These are phyloP conservation scores for Propithecus perrieri DNA, from an alignment of 2,797 vertebrate species.

Conservation along the genomic window DNA sequence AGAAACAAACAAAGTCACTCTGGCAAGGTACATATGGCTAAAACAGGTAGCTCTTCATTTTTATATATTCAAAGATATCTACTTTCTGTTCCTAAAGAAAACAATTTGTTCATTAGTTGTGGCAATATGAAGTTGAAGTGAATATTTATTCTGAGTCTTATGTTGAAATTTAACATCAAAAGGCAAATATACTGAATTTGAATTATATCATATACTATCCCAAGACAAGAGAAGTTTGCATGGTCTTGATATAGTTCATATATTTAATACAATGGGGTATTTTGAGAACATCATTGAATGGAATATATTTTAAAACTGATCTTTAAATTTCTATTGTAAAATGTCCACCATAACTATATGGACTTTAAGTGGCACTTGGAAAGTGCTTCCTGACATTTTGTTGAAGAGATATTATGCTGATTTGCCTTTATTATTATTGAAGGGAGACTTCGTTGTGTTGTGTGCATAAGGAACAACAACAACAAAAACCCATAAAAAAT, in stretches of 20 bases:
- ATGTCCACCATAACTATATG: not conserved
- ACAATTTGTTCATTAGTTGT: not conserved
- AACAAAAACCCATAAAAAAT: not conserved
- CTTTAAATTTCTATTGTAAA: not conserved
- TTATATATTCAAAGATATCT: not conserved
- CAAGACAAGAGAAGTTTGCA: not conserved
- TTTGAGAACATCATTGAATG: not conserved
- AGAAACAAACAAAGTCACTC: not conserved
- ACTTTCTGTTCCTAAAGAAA: not conserved
- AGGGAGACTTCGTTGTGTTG: not conserved
- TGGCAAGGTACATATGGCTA: not conserved
- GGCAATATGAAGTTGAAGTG: not conserved
- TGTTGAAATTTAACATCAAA: not conserved
- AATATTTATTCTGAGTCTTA: not conserved
- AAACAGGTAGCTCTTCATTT: not conserved
- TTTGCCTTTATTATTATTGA: not conserved
- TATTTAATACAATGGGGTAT: not conserved
- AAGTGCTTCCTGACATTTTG: not conserved
- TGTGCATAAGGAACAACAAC: not conserved
- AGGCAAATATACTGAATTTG: not conserved
- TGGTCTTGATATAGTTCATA: not conserved
- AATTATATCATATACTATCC: not conserved
- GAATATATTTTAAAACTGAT: not conserved
- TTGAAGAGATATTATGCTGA: not conserved
- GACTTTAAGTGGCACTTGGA: not conserved